Base-by-base conservation (phyloP, 2,113 vertebrate genomes). In the Cyprinodon tularosa region DNA sequence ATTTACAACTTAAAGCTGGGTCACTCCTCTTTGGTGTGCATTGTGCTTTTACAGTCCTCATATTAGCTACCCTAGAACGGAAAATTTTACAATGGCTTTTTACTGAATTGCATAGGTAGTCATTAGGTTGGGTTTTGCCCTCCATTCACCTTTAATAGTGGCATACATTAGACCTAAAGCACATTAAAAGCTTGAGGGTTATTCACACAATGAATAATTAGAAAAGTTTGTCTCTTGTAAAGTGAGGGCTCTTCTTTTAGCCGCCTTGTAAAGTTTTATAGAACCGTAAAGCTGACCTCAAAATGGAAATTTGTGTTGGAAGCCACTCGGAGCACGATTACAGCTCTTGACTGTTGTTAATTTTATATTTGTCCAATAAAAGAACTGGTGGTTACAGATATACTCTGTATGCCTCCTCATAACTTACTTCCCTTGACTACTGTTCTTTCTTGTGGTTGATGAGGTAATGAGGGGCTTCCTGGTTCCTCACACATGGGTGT, bases 281-380 rank as follows among this genome's bases (percentile, higher is more conserved):
- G 94, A 93, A 95, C 88, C 92, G 89, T 96, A 93, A 95, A 95
- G 95, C 94, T 96, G 95, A 98, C 96, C 96, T 96, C 96, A 96
- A 95, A 96, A 94, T 96, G 95, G 95, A 96, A 95, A 97, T 97
- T 95, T 96, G 95, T 96, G 94, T 95, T 96, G 94, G 94, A 97
- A 95, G 91, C 86, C 82, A 94, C 89, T 92, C 94, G 94, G 94
- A 85, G 91, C 80, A 80, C 87, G 76, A 91, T 96, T 95, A 96
- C 89, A 93, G 93, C 92, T 94, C 80, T 83, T 88, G 84, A 80
- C 93, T 97, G 96, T 92, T 97, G 96, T 97, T 98, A 97, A 98
- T 97, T 97, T 97, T 97, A 97, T 96, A 96, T 96, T 94, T 96
- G 94, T 94, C 95, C 93, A 96, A 96, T 98, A 97, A 98, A 97